Evolutionary conservation across 2,888 invertebrate genomes (phyloP), one percentile per base, ranked within the genome.

Genomic region (Cantharis nigra): DNA sequence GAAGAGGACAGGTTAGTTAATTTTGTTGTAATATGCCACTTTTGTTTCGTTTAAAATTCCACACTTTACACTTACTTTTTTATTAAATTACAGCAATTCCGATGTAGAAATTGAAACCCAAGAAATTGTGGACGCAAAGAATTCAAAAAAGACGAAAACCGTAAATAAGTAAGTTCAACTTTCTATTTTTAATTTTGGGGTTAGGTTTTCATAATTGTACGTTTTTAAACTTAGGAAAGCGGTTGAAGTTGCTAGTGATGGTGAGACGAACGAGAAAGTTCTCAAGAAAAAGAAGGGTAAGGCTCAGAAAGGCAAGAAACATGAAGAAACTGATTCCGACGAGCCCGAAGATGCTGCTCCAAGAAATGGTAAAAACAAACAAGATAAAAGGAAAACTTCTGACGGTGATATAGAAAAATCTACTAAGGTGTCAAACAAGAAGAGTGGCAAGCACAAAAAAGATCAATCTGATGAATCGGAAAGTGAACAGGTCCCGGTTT

Each of bases 1-100:
- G 93, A 92, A 82, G 94, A 94, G 83, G 94, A 95, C 85, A 92
- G 93, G 94, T 94, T 90, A 91, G 91, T 88, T 70, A 84, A 81
- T 16, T 81, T 83, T 82, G 83, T 82, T 83, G 14, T 64, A 81
- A 80, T 80, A 71, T 81, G 85, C 83, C 81, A 78, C 63, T 82
- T 82, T 71, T 75, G 28, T 16, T 49, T 10, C 28, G 26, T 71
- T 62, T 70, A 49, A 74, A 30, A 20, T 74, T 70, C 77, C 73
- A 71, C 70, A 64, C 65, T 79, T 72, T 76, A 79, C 65, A 71
- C 30, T 72, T 71, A 69, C 13, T 13, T 75, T 76, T 78, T 76
- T 65, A 72, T 33, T 16, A 23, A 23, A 78, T 91, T 90, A 83
- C 86, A 94, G 94, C 84, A 93, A 93, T 83, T 93, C 92, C 85